Conservation (phyloP, 2,113 vertebrate genomes). For the Dipodomys merriami region DNA sequence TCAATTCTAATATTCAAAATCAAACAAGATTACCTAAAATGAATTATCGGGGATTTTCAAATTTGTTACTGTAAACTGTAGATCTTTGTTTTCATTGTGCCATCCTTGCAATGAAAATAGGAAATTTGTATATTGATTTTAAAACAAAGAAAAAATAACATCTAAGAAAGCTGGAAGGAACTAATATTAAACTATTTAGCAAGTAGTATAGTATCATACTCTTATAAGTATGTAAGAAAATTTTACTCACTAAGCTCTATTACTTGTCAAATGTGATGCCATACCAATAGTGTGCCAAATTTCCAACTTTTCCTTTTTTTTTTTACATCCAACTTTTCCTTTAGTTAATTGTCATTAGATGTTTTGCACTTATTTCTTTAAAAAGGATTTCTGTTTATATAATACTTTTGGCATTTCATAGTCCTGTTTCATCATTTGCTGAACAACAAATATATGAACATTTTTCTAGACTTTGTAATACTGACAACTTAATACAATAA, state of each 20-base stretch:
- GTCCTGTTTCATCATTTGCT: background rate
- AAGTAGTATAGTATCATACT: background rate
- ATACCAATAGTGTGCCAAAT: background rate
- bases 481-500: background rate
- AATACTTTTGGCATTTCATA: slow-evolving; percentile 4
- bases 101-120: background rate
- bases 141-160: background rate
- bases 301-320: background rate
- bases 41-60: background rate
- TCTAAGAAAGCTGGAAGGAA: background rate
- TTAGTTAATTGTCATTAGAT: background rate
- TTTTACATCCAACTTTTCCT: background rate
- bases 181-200: slow-evolving; percentile 10
- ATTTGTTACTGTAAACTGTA: background rate
- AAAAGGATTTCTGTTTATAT: background rate
- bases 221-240: background rate
- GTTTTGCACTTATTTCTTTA: background rate
- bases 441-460: background rate
- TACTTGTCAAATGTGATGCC: background rate
- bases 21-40: background rate
- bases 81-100: background rate
- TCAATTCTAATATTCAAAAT: slow-evolving; percentile 26
- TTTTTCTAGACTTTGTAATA: slow-evolving; percentile 1
- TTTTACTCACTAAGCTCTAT: background rate
- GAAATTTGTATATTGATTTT: background rate